Evolutionary conservation across 1,140 invertebrate species (phyloP).

Genomic region (Bradysia coprophila): DNA sequence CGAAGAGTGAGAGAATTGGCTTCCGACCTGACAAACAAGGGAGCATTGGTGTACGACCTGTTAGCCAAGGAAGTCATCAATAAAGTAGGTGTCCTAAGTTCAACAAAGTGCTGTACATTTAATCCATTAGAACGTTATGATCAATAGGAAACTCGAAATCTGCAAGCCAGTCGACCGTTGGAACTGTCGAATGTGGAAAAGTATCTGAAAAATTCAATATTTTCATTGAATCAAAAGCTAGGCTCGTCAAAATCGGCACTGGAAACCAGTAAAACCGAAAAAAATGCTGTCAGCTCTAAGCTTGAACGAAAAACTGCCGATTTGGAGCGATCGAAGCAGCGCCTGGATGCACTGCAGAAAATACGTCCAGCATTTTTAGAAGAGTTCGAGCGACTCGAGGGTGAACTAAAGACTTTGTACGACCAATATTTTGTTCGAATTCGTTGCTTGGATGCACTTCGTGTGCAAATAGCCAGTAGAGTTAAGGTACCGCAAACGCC

Average conservation of each 20-base stretch:
- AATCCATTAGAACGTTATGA: no score
- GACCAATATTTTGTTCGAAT: slow-evolving; percentile 75
- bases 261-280: slow-evolving; percentile 19
- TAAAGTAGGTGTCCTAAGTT: slow-evolving; percentile 38
- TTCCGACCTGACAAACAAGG: slow-evolving; percentile 76
- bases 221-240: slow-evolving; percentile 13
- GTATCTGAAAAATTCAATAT: slow-evolving; percentile 48
- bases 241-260: slow-evolving; percentile 13
- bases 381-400: slow-evolving; percentile 84
- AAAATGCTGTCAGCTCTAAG: slow-evolving; percentile 74
- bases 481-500: slow-evolving; percentile 9
- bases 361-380: slow-evolving; percentile 93
- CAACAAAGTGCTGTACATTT: no score
- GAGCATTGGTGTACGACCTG: slow-evolving; percentile 78
- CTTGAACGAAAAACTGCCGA: slow-evolving; percentile 81
- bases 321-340: slow-evolving; percentile 80
- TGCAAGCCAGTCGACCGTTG: slow-evolving; percentile 52
- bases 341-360: slow-evolving; percentile 82
- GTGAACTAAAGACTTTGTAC: slow-evolving; percentile 69
- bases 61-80: slow-evolving; percentile 77
- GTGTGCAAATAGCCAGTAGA: slow-evolving; percentile 11
- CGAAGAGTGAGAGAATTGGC: slow-evolving; percentile 74
- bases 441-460: slow-evolving; percentile 51
- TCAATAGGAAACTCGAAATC: slow-evolving; percentile 34
- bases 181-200: slow-evolving; percentile 69